Conservation (phyloP, 2,113 vertebrate species). For the Nanger granti region DNA sequence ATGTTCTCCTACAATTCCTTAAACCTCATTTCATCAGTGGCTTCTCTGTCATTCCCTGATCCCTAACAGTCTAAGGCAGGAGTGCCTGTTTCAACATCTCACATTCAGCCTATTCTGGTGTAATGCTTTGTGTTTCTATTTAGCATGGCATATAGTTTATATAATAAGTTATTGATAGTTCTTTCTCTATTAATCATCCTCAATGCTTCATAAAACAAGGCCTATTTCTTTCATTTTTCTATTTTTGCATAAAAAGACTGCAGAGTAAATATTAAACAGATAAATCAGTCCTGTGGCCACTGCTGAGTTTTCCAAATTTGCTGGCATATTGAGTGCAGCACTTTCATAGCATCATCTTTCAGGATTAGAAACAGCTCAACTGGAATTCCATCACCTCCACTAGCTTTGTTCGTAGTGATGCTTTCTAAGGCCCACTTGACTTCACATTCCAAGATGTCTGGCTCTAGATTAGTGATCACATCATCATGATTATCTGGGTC, state of each 20-base stretch:
- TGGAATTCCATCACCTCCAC: no score
- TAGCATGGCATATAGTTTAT: neutral
- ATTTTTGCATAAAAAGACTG: neutral
- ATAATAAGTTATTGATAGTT: neutral
- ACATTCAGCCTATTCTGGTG: neutral
- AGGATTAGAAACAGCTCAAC: no score
- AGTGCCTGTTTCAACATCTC: neutral
- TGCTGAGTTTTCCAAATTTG: no score
- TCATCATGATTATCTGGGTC: no score
- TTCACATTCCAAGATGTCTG: no score
- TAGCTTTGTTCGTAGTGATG: no score
- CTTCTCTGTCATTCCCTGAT: neutral
- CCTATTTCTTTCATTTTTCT: neutral
- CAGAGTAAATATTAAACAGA: neutral
- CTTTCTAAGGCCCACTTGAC: no score
- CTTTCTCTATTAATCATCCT: neutral
- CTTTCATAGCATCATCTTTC: no score
- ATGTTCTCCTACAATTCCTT: neutral
- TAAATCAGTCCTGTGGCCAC: no score
- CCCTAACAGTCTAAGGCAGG: neutral
- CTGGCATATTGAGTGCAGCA: no score
- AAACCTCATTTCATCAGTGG: neutral
- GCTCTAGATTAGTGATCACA: no score
- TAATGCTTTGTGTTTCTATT: neutral
- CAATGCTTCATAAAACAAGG: neutral